Evolutionary conservation across 2,888 invertebrate genomes (phyloP), one percentile per base, ranked within the genome.

Genomic region (Ceraclea dissimilis): DNA sequence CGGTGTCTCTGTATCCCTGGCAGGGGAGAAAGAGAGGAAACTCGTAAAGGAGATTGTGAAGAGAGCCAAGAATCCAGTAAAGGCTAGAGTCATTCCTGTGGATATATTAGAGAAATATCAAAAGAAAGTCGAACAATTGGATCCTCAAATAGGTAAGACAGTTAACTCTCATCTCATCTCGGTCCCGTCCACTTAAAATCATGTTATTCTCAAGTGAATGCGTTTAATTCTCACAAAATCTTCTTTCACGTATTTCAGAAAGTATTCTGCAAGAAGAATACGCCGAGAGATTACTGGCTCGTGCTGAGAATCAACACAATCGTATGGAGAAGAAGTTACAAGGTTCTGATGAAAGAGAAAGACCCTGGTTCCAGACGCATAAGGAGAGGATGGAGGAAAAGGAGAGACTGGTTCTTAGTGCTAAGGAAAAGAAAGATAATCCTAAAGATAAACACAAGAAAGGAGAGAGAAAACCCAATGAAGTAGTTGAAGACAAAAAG

Each of bases 1-100:
- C 13, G 98, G 98, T 20, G 88, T 93, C 57, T 93, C 98, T 0
- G 93, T 99, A 5, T 95, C 96, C 0, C 75, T 99, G 51, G 94
- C 95, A 50, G 96, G 96, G 0, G 98, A 99, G 71, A 83, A 82
- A 57, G 98, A 99, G 73, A 80, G 98, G 1, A 84, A 82, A 66
- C 80, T 98, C 4, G 88, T 99, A 18, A 96, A 96, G 71, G 88
- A 91, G 52, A 88, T 99, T 17, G 88, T 97, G 43, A 90, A 89
- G 69, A 83, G 87, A 63, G 93, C 95, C 0, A 83, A 80, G 60
- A 83, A 86, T 62, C 88, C 93, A 0, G 90, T 95, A 11, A 94
- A 94, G 75, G 88, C 88, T 64, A 77, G 97, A 17, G 82, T 91
- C 11, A 86, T 97, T 65, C 91, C 94, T 0, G 81, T 84, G 13